Percentiles rank a stretch among this genome's conserved stretches.
phyloP scores from a whole-genome alignment of 2,888 invertebrate species.

The Siphlonurus alternatus region DNA sequence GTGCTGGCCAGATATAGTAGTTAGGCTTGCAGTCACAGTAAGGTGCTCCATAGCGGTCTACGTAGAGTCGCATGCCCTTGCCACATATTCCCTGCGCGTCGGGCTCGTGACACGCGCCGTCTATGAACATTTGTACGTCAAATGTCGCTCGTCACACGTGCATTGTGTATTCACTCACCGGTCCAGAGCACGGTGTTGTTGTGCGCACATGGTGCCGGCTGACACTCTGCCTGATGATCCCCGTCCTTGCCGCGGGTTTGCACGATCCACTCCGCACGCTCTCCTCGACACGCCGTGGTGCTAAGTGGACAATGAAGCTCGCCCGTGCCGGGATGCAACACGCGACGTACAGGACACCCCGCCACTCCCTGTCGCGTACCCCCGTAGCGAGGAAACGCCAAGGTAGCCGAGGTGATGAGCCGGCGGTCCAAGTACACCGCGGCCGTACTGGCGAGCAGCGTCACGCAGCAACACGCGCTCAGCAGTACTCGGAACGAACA shows the following conservation, averaged over 20 bases:
- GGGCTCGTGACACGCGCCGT: neutral
- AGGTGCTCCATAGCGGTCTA: neutral
- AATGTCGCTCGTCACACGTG: too few species aligned
- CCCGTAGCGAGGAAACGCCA: neutral
- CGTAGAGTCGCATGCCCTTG: neutral
- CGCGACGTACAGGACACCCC: neutral
- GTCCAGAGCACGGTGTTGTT: neutral
- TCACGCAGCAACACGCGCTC: too few species aligned
- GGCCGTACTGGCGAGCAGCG: neutral
- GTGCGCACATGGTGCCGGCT: neutral
- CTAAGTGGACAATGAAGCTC: neutral
- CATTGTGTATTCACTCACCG: neutral
- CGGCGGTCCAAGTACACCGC: neutral
- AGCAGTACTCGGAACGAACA: too few species aligned
- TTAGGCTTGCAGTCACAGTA: slow-evolving; percentile 5
- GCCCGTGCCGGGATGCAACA: neutral
- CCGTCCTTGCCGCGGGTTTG: neutral
- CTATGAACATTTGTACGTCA: too few species aligned
- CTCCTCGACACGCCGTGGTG: neutral
- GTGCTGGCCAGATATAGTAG: slow-evolving; percentile 1
- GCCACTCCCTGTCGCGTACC: neutral
- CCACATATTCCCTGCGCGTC: neutral
- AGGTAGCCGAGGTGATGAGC: neutral
- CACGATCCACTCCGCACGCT: neutral
- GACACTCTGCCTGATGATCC: neutral